A percentile compares a stretch with the other conserved stretches of the same genome.
Evolutionary conservation across 37 sponge, comb jelly and placozoan genomes (phyloP).

Genomic region (Tethya wilhelma): DNA sequence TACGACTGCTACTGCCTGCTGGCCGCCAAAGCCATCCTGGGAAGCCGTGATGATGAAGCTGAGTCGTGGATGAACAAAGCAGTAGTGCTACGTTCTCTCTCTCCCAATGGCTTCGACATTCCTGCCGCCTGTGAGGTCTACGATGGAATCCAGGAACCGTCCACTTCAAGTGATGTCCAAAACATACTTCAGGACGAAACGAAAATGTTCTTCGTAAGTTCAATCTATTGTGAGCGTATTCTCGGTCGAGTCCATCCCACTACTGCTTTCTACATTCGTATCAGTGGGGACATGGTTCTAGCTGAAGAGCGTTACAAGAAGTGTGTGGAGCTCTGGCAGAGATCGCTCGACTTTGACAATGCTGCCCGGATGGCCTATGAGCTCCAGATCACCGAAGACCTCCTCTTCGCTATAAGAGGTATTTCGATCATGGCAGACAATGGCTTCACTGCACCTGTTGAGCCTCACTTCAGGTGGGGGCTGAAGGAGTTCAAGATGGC

Average conservation of each 20-base stretch:
- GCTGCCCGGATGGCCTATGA: slow-evolving; percentile 88
- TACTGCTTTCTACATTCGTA: slow-evolving; percentile 82
- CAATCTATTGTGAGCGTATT: slow-evolving; percentile 81
- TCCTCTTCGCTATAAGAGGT: slow-evolving; percentile 71
- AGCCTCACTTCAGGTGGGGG: slow-evolving; percentile 79
- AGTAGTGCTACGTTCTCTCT: slow-evolving; percentile 8
- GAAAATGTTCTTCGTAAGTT: slow-evolving; percentile 50
- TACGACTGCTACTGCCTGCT: slow-evolving; percentile 84
- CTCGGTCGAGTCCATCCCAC: slow-evolving; percentile 81
- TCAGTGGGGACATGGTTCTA: slow-evolving; percentile 81
- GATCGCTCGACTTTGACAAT: slow-evolving; percentile 80
- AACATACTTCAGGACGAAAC: slow-evolving; percentile 44
- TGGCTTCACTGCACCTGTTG: slow-evolving; percentile 53
- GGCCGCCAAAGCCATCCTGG: slow-evolving; percentile 66
- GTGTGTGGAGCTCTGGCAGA: slow-evolving; percentile 81
- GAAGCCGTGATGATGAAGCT: neutral
- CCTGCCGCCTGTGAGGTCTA: slow-evolving; percentile 50
- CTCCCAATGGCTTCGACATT: slow-evolving; percentile 10
- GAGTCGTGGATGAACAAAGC: slow-evolving; percentile 50
- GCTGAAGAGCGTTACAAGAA: slow-evolving; percentile 48
- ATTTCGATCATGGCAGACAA: slow-evolving; percentile 66
- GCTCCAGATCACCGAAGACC: slow-evolving; percentile 80
- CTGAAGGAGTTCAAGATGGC: slow-evolving; percentile 72
- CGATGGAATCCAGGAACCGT: slow-evolving; percentile 65
- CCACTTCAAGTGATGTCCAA: slow-evolving; percentile 13